Evolutionary conservation across 2,797 vertebrate genomes (phyloP).

Genomic region (Gymnocypris eckloni): DNA sequence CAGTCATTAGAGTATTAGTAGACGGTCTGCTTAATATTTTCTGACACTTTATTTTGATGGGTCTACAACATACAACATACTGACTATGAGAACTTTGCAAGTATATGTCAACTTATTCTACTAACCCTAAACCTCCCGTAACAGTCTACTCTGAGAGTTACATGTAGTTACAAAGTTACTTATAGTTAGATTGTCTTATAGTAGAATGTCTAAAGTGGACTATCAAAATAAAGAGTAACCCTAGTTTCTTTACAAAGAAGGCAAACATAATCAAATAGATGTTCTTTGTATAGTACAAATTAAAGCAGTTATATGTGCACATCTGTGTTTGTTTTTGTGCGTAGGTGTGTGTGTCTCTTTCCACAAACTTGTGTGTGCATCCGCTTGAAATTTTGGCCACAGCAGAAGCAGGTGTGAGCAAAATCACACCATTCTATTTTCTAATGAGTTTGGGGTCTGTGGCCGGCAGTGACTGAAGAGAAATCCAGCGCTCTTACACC

Average conservation of each 20-base stretch:
- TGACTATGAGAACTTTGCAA: too few relatives aligned
- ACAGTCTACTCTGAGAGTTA: too few relatives aligned
- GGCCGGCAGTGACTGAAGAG: constrained; percentile 38
- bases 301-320: not conserved
- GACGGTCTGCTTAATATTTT: too few relatives aligned
- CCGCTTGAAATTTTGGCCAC: constrained; percentile 2
- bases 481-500: constrained; percentile 48
- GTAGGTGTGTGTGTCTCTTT: not conserved
- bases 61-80: too few relatives aligned
- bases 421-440: constrained; percentile 44
- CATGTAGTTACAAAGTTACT: too few relatives aligned
- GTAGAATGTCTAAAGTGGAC: too few relatives aligned
- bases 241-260: not conserved
- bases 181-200: too few relatives aligned
- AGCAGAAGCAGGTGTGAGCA: constrained; percentile 51
- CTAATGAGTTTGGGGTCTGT: constrained; percentile 41
- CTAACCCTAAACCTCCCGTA: too few relatives aligned
- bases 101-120: too few relatives aligned
- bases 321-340: constrained; percentile 8
- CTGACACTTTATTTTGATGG: too few relatives aligned
- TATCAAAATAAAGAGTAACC: too few relatives aligned
- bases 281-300: not conserved
- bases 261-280: not conserved
- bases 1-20: too few relatives aligned
- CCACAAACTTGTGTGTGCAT: constrained; percentile 1